phyloP scores from a whole-genome alignment of 2,797 vertebrate genomes.

The Chlorospingus flavigularis region DNA sequence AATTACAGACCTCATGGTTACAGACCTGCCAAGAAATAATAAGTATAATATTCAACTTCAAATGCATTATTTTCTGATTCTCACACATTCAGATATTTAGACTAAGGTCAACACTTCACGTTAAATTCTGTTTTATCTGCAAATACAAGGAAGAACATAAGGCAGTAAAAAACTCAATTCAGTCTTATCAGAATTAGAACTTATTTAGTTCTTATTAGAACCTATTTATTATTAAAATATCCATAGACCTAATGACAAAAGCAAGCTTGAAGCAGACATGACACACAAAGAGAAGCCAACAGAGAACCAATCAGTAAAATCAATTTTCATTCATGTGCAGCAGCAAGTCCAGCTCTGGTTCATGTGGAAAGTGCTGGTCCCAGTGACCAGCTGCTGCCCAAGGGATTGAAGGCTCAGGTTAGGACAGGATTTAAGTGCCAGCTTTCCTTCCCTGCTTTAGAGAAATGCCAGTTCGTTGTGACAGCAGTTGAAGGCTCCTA shows the following conservation, averaged over 20 bases:
- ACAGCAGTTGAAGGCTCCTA: not conserved
- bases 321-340: not conserved
- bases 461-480: not conserved
- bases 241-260: not conserved
- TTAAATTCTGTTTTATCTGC: not conserved
- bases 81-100: not conserved
- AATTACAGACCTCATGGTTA: conserved; percentile 6
- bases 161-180: not conserved
- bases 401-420: not conserved
- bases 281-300: not conserved
- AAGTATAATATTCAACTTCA: not conserved
- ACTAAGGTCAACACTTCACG: not conserved
- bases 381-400: not conserved
- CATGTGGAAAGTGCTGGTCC: not conserved
- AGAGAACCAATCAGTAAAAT: not conserved
- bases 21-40: not conserved
- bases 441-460: not conserved
- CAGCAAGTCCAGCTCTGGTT: not conserved
- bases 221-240: not conserved
- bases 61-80: not conserved
- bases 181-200: not conserved
- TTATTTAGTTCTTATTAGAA: not conserved
- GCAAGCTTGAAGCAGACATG: not conserved
- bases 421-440: not conserved
- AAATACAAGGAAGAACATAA: not conserved